Conservation (phyloP, 2,888 invertebrate genomes). For the Pachydiplax longipennis region DNA sequence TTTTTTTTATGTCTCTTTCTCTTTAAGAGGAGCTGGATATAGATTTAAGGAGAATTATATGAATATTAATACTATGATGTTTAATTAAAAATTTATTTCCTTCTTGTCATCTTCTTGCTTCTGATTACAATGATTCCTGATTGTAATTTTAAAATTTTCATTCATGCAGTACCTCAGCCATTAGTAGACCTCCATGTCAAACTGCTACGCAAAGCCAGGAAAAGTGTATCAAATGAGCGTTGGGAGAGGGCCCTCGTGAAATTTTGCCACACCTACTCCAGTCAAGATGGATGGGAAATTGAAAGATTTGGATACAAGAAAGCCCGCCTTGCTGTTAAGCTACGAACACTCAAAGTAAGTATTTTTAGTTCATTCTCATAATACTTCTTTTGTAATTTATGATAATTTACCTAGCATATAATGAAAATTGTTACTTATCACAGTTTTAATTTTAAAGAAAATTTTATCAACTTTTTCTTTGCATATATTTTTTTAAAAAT, state of each 20-base stretch:
- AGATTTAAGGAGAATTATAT: no score
- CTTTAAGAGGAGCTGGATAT: no score
- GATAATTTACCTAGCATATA: no score
- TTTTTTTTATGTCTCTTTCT: no score
- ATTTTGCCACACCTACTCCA: conserved; percentile 88
- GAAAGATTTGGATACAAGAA: conserved; percentile 96
- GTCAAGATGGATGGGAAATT: conserved; percentile 94
- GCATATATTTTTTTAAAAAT: background rate
- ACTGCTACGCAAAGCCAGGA: conserved; percentile 84
- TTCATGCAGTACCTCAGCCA: conserved; percentile 76
- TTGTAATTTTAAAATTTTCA: background rate
- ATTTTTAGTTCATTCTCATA: conserved; percentile 2
- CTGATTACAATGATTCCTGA: background rate
- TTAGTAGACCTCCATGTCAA: conserved; percentile 88
- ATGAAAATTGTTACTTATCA: no score
- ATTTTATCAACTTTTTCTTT: no score
- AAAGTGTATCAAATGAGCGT: conserved; percentile 81
- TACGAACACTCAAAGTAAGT: conserved; percentile 86
- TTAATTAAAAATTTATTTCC: no score
- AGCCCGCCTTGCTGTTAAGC: conserved; percentile 85
- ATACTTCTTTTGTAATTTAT: background rate
- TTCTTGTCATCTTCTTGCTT: no score
- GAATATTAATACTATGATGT: no score
- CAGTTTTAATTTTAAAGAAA: no score
- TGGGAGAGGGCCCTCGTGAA: conserved; percentile 92